phyloP scores from a whole-genome alignment of 2,797 vertebrate genomes.

The Gymnothorax javanicus region DNA sequence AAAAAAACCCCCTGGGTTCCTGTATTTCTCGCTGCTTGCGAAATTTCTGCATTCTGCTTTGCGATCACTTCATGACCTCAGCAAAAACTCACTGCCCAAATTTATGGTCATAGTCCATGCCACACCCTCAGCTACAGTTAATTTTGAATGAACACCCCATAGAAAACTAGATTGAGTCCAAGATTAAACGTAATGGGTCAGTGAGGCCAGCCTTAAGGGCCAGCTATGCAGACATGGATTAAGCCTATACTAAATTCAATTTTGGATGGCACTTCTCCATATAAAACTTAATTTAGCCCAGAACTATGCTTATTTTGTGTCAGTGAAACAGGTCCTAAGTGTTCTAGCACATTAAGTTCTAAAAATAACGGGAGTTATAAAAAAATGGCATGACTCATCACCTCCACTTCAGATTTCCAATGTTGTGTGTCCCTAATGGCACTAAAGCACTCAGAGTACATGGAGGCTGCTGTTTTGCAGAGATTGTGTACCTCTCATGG shows the following conservation, averaged over 20 bases:
- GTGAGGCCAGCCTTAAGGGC: no score
- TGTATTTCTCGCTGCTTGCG: neutral
- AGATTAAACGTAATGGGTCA: no score
- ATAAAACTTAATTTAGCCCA: no score
- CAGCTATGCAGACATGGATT: no score
- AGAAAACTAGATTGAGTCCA: no score
- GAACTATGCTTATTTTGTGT: no score
- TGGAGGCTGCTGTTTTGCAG: neutral
- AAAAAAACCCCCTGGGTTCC: conserved; percentile 5
- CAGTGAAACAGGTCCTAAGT: no score
- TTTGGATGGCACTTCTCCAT: no score
- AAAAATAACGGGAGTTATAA: neutral
- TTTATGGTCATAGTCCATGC: no score
- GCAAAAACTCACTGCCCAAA: neutral
- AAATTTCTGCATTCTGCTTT: neutral
- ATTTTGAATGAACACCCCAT: no score
- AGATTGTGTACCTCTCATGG: neutral
- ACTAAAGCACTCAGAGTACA: neutral
- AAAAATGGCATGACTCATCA: neutral
- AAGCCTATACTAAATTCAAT: no score
- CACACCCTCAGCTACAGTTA: no score
- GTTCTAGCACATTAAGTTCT: neutral
- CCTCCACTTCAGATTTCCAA: neutral
- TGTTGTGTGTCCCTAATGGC: neutral
- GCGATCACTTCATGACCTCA: neutral